These are phyloP conservation scores for Corticium candelabrum DNA, from an alignment of 37 sponge, comb jelly and placozoan species.

Conservation along the genomic window DNA sequence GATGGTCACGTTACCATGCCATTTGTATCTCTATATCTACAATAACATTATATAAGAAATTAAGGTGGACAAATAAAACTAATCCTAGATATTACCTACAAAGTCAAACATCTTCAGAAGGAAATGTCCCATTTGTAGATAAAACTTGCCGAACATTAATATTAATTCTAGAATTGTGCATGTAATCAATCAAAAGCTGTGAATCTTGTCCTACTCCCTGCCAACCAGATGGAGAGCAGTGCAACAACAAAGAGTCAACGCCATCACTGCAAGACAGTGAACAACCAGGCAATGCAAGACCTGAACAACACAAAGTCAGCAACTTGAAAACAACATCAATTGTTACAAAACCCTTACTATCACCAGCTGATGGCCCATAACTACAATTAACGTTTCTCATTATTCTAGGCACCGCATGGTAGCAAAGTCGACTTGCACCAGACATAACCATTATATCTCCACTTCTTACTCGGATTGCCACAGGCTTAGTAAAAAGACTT, in stretches of 20 bases:
- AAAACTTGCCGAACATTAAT: conserved; percentile 79
- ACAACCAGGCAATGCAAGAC: too few species aligned
- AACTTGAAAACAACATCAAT: too few species aligned
- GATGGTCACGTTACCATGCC: too few species aligned
- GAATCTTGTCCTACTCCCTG: not conserved
- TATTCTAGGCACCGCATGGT: conserved; percentile 81
- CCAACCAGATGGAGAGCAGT: not conserved
- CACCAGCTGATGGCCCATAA: not conserved
- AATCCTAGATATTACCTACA: too few species aligned
- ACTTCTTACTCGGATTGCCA: conserved; percentile 53
- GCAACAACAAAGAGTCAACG: not conserved
- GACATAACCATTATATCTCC: conserved; percentile 84
- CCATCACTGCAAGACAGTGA: not conserved
- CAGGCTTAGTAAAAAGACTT: conserved; percentile 43
- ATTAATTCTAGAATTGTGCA: conserved; percentile 67
- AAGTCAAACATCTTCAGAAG: not conserved
- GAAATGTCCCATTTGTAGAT: not conserved
- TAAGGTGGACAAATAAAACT: too few species aligned
- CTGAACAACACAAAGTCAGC: too few species aligned
- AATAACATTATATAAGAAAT: too few species aligned
- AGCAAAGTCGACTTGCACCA: conserved; percentile 58
- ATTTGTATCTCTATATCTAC: too few species aligned
- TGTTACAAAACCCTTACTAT: not conserved
- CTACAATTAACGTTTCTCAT: conserved; percentile 11
- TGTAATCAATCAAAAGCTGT: conserved; percentile 24